These are phyloP conservation scores for Psix sp. DNA, from an alignment of 1,140 invertebrate species.

Conservation along the genomic window DNA sequence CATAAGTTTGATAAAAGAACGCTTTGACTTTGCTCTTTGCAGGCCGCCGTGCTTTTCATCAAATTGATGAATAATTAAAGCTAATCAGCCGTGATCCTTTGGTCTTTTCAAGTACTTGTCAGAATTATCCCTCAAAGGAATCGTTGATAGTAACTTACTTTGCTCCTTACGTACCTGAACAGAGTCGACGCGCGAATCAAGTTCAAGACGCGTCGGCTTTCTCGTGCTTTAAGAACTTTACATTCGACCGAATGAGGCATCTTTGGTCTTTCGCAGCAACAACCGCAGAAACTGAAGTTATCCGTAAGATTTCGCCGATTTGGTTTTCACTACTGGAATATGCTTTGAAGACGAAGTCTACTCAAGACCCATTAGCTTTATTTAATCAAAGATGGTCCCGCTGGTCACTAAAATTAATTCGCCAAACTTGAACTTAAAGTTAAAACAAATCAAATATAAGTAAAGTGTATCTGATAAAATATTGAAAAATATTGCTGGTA, in stretches of 20 bases:
- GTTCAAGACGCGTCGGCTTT: slow-evolving; percentile 46
- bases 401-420: slow-evolving; percentile 23
- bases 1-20: too few relatives aligned
- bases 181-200: slow-evolving; percentile 42
- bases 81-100: slow-evolving; percentile 50
- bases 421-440: slow-evolving; percentile 20
- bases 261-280: slow-evolving; percentile 50
- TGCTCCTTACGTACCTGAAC: slow-evolving; percentile 54
- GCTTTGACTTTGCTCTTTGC: slow-evolving; percentile 19
- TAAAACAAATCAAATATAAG: too few relatives aligned
- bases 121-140: slow-evolving; percentile 55
- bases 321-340: slow-evolving; percentile 41
- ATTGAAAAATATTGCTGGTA: too few relatives aligned
- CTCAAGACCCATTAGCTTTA: slow-evolving; percentile 47
- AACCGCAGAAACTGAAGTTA: slow-evolving; percentile 59
- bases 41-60: slow-evolving; percentile 35
- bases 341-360: slow-evolving; percentile 50
- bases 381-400: slow-evolving; percentile 41
- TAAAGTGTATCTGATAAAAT: too few relatives aligned
- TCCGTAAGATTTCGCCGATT: slow-evolving; percentile 54
- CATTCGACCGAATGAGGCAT: slow-evolving; percentile 39
- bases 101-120: slow-evolving; percentile 45
- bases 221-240: slow-evolving; percentile 52
- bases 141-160: slow-evolving; percentile 55
- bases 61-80: slow-evolving; percentile 53